A percentile compares a stretch with the other conserved stretches of the same genome.
These are phyloP conservation scores for Bradypodion ventrale DNA, from an alignment of 2,797 vertebrate species.

Conservation along the genomic window DNA sequence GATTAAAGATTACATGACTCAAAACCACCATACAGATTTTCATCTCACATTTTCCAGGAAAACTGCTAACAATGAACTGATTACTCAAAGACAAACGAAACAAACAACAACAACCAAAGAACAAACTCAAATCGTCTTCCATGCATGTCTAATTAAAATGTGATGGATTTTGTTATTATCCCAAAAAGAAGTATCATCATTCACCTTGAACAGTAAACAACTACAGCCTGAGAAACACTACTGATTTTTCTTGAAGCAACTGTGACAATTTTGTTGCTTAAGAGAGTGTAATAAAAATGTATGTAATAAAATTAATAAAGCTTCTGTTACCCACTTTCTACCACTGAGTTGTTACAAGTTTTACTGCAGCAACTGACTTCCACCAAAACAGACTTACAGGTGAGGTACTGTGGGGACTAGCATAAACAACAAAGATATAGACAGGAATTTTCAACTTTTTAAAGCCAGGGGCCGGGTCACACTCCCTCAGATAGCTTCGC, in stretches of 20 bases:
- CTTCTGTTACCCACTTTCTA: slow-evolving; percentile 1
- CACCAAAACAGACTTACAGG: neutral
- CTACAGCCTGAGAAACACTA: neutral
- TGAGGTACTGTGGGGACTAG: neutral
- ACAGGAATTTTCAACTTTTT: too few species aligned
- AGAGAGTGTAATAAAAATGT: neutral
- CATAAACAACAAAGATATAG: neutral
- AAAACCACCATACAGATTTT: neutral
- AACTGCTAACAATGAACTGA: neutral
- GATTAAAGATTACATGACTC: slow-evolving; percentile 11
- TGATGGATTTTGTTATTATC: neutral
- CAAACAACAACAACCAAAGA: too few species aligned
- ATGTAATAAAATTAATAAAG: neutral
- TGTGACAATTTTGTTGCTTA: slow-evolving; percentile 2
- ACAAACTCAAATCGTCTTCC: neutral
- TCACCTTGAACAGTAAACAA: neutral
- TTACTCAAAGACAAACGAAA: neutral
- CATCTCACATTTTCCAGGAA: neutral
- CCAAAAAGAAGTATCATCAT: neutral
- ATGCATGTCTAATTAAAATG: slow-evolving; percentile 12
- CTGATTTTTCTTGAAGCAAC: slow-evolving; percentile 3
- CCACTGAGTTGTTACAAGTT: neutral
- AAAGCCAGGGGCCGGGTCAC: too few species aligned
- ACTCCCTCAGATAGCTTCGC: too few species aligned
- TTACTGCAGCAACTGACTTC: neutral